Conservation (phyloP, 2,888 invertebrate genomes). For the Charanyca ferruginea region DNA sequence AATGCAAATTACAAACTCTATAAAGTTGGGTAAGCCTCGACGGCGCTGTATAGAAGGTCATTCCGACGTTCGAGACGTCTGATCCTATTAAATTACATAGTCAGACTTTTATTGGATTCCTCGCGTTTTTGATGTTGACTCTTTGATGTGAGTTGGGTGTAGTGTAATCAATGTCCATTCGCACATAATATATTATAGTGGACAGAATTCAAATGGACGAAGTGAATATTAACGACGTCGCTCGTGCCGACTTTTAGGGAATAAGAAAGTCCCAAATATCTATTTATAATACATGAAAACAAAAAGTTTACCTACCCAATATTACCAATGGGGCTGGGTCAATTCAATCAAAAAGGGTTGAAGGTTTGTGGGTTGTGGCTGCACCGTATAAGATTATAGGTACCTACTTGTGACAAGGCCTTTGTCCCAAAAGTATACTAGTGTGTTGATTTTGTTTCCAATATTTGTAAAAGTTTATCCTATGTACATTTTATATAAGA, state of each 20-base stretch:
- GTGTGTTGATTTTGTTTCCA: constrained; percentile 28
- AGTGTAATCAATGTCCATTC: constrained; percentile 47
- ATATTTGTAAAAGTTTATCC: constrained; percentile 25
- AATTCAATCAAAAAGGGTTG: constrained; percentile 31
- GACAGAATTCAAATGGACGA: constrained; percentile 12
- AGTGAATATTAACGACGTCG: constrained; percentile 15
- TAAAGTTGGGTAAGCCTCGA: constrained; percentile 41
- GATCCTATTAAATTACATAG: constrained; percentile 60
- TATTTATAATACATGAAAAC: background rate
- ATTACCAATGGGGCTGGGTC: background rate
- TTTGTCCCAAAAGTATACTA: constrained; percentile 6
- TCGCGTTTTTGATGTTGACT: constrained; percentile 51
- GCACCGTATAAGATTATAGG: constrained; percentile 20
- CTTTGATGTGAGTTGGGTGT: constrained; percentile 58
- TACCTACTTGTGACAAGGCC: constrained; percentile 6
- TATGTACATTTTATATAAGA: constrained; percentile 11
- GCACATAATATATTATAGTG: constrained; percentile 34
- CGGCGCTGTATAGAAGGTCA: constrained; percentile 54
- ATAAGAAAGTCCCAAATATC: background rate
- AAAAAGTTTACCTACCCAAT: background rate
- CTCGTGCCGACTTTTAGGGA: background rate
- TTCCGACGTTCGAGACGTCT: constrained; percentile 47
- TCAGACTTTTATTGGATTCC: constrained; percentile 60
- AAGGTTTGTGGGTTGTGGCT: constrained; percentile 9
- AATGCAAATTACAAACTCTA: constrained; percentile 59